Conservation (phyloP, 2,797 vertebrate genomes). For the Columba guinea region DNA sequence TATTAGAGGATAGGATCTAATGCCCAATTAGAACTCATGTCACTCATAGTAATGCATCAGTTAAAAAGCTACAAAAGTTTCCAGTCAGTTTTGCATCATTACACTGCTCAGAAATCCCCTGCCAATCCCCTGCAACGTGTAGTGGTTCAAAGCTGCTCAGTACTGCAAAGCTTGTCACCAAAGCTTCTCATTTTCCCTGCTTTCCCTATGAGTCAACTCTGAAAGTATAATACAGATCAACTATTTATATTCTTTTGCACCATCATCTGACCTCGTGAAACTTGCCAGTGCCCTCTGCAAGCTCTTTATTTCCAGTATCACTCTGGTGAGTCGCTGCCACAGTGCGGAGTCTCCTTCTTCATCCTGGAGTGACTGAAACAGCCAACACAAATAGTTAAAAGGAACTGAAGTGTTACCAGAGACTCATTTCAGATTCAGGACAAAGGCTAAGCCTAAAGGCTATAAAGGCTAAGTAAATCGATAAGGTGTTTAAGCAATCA, state of each 20-base stretch:
- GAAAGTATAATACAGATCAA: background rate
- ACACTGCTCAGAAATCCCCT: background rate
- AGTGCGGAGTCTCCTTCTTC: background rate
- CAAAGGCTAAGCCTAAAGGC: slow-evolving; percentile 47
- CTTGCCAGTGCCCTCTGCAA: background rate
- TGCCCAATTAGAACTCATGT: background rate
- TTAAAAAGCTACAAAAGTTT: slow-evolving; percentile 16
- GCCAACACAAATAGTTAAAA: slow-evolving; percentile 3
- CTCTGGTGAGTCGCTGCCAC: background rate
- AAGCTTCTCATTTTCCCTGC: background rate
- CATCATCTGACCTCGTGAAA: background rate
- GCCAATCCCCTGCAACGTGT: background rate
- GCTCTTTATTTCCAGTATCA: background rate
- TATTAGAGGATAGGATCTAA: background rate
- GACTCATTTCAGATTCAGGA: slow-evolving; percentile 8
- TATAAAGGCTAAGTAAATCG: background rate
- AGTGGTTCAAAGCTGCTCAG: background rate
- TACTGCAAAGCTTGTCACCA: background rate
- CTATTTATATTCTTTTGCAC: background rate
- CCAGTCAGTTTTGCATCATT: slow-evolving; percentile 12
- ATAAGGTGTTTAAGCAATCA: slow-evolving; percentile 53
- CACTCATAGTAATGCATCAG: background rate
- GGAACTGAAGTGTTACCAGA: background rate
- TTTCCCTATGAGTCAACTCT: background rate
- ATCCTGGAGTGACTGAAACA: background rate